Conservation (phyloP, 1,140 invertebrate genomes). For the Anastrepha obliqua region DNA sequence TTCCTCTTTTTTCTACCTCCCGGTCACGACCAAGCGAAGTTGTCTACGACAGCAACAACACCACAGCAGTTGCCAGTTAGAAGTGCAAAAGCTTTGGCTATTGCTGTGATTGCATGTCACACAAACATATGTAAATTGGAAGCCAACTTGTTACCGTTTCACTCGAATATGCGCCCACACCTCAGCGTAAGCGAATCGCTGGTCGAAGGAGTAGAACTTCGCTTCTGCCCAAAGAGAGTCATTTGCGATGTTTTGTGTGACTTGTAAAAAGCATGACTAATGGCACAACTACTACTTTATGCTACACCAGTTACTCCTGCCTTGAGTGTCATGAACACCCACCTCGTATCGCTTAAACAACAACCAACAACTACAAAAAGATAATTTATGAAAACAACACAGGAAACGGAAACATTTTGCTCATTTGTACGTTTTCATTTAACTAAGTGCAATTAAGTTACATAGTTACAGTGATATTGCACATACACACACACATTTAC, state of each 20-base stretch:
- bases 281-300: neutral
- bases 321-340: neutral
- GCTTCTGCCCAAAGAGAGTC: neutral
- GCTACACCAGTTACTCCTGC: too few relatives aligned
- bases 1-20: neutral
- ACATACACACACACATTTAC: neutral
- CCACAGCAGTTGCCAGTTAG: neutral
- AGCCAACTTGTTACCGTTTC: neutral
- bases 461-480: neutral
- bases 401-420: conserved; percentile 54
- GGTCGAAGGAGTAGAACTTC: neutral
- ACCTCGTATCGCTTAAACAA: neutral
- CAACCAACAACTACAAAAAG: neutral
- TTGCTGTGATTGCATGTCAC: neutral
- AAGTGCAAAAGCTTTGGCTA: neutral
- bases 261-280: conserved; percentile 32
- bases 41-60: too few relatives aligned
- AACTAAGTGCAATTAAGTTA: conserved; percentile 55
- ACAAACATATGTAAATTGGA: neutral
- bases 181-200: neutral
- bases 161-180: neutral
- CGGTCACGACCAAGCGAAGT: neutral
- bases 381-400: neutral
- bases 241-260: neutral
- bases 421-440: conserved; percentile 54